Percentiles rank a stretch among this genome's conserved stretches.
Evolutionary conservation across 1,140 invertebrate genomes (phyloP).

Genomic region (Aphelinus atriplicis): DNA sequence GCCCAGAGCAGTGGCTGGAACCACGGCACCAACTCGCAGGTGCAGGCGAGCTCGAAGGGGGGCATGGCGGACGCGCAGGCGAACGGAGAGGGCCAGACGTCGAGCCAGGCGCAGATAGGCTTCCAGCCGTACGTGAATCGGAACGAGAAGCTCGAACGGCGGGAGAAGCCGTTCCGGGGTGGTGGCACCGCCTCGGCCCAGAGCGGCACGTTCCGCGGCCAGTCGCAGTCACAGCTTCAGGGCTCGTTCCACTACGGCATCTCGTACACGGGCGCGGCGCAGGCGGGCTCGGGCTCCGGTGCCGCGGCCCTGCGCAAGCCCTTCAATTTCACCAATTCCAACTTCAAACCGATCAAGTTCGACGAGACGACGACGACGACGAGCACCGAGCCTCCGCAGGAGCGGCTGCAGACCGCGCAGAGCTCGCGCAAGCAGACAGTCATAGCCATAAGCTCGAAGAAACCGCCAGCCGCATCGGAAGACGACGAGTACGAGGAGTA

Average conservation of each 20-base stretch:
- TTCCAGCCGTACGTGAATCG: constrained; percentile 78
- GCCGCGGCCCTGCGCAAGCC: constrained; percentile 57
- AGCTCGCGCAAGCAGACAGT: constrained; percentile 47
- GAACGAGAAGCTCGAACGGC: constrained; percentile 63
- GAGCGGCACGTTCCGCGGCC: constrained; percentile 76
- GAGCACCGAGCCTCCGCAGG: background rate
- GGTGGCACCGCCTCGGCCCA: constrained; percentile 81
- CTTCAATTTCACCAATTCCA: constrained; percentile 56
- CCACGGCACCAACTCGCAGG: constrained; percentile 80
- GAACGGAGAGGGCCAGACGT: constrained; percentile 82
- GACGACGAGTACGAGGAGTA: constrained; percentile 59
- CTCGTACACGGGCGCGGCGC: constrained; percentile 81
- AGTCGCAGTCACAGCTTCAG: constrained; percentile 82
- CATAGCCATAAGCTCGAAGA: constrained; percentile 32
- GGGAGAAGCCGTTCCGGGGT: constrained; percentile 71
- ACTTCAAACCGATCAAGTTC: constrained; percentile 56
- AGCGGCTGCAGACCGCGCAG: constrained; percentile 27
- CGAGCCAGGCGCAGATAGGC: constrained; percentile 86
- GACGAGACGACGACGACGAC: constrained; percentile 38
- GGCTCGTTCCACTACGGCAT: constrained; percentile 82
- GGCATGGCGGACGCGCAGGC: constrained; percentile 86
- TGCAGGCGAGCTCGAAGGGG: constrained; percentile 80
- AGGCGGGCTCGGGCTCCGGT: constrained; percentile 77
- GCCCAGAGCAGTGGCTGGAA: constrained; percentile 79
- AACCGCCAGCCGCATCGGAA: background rate